These are phyloP conservation scores for Acanthiza pusilla DNA, from an alignment of 2,797 vertebrate genomes.

Conservation along the genomic window DNA sequence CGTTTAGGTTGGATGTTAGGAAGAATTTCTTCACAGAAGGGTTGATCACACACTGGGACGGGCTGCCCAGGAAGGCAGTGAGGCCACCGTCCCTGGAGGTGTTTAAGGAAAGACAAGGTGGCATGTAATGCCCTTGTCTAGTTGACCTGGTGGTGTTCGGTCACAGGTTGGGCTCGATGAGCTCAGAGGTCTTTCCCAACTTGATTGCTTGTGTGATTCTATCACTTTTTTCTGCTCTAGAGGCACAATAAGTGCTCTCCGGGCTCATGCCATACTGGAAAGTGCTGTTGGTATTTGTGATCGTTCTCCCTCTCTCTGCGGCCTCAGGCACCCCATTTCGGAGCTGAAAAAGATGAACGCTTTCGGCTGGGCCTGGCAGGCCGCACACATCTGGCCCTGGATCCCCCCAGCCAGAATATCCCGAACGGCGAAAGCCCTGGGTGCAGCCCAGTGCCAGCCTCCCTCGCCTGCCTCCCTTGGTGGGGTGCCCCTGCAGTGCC, in stretches of 20 bases:
- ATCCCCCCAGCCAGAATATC: not conserved
- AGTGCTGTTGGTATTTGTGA: not conserved
- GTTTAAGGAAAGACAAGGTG: not conserved
- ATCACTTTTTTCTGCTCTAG: fast-evolving
- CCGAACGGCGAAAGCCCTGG: not conserved
- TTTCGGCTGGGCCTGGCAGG: not conserved
- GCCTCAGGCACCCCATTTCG: not conserved
- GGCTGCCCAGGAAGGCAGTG: not conserved
- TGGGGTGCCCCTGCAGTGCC: not conserved
- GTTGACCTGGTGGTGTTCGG: not conserved
- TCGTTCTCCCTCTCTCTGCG: not conserved
- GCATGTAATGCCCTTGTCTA: too few relatives aligned
- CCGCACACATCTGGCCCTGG: fast-evolving
- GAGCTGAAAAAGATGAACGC: not conserved
- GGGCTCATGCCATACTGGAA: not conserved
- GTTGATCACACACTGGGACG: not conserved
- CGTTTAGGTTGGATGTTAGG: fast-evolving
- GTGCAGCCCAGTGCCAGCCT: not conserved
- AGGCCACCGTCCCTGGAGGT: not conserved
- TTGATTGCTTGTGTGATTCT: not conserved
- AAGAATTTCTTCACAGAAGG: not conserved
- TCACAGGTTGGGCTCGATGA: not conserved
- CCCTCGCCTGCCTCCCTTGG: too few relatives aligned
- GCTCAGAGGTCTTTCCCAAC: not conserved
- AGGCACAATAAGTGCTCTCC: fast-evolving